A percentile compares a stretch with the other conserved stretches of the same genome.
These are phyloP conservation scores for Mimumesa dahlbomi DNA, from an alignment of 2,888 invertebrate species.

Conservation along the genomic window DNA sequence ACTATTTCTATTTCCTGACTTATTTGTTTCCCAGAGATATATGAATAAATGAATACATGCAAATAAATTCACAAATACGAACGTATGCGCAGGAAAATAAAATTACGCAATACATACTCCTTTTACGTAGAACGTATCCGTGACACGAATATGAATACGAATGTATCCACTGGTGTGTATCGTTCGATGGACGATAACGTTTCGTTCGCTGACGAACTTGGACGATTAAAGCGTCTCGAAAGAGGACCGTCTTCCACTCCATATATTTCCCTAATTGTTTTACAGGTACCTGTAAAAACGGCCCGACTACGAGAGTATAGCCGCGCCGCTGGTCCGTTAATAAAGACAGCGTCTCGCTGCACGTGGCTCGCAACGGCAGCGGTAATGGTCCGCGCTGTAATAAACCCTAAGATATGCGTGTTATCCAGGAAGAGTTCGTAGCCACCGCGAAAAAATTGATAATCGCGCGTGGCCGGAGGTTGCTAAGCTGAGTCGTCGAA, in stretches of 20 bases:
- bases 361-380: conserved; percentile 66
- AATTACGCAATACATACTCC: too few species aligned
- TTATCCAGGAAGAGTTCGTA: conserved; percentile 51
- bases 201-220: too few species aligned
- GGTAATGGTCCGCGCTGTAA: conserved; percentile 65
- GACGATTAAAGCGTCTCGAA: too few species aligned
- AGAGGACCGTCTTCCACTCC: too few species aligned
- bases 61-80: conserved; percentile 1
- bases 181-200: too few species aligned
- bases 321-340: conserved; percentile 45
- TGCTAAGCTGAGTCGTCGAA: conserved; percentile 29
- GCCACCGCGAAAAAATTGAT: conserved; percentile 52
- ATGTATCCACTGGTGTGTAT: too few species aligned
- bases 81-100: too few species aligned
- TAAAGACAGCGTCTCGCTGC: conserved; percentile 62
- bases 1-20: conserved; percentile 9
- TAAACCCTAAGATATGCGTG: conserved; percentile 70
- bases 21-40: conserved; percentile 5
- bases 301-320: conserved; percentile 3
- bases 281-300: conserved; percentile 1
- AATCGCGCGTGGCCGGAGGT: conserved; percentile 46
- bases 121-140: too few species aligned
- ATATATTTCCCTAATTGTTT: not conserved
- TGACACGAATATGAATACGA: too few species aligned
- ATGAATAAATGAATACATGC: not conserved